Evolutionary conservation across 2,113 vertebrate species (phyloP).

Genomic region (Scomber scombrus): DNA sequence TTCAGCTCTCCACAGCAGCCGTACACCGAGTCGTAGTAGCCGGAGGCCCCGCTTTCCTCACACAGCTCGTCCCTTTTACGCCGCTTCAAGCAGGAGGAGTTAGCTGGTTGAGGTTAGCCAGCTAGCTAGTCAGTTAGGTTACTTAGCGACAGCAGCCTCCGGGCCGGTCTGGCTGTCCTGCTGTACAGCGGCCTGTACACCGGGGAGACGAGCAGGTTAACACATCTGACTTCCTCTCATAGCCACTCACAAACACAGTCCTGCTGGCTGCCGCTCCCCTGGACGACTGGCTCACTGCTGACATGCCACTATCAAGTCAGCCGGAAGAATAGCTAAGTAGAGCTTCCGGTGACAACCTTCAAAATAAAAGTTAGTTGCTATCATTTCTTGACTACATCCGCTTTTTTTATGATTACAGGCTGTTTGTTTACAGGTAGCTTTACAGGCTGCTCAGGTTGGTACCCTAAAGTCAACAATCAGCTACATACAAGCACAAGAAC

Average conservation of each 20-base stretch:
- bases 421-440: too few species aligned
- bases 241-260: slow-evolving; percentile 29
- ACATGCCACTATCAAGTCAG: neutral
- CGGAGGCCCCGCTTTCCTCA: slow-evolving; percentile 76
- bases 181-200: slow-evolving; percentile 45
- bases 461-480: too few species aligned
- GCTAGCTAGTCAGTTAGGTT: slow-evolving; percentile 21
- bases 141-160: slow-evolving; percentile 21
- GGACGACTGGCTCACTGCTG: slow-evolving; percentile 35
- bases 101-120: slow-evolving; percentile 11
- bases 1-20: slow-evolving; percentile 62
- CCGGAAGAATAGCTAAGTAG: rapidly evolving
- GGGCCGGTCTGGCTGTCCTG: slow-evolving; percentile 34
- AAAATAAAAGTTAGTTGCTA: slow-evolving; percentile 54
- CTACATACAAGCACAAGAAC: too few species aligned
- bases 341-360: slow-evolving; percentile 56
- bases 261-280: slow-evolving; percentile 34
- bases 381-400: too few species aligned
- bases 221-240: slow-evolving; percentile 60
- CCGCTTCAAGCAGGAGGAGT: slow-evolving; percentile 19
- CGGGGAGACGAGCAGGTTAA: slow-evolving; percentile 48
- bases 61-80: slow-evolving; percentile 38
- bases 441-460: too few species aligned
- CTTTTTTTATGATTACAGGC: too few species aligned
- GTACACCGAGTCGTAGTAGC: slow-evolving; percentile 58